These are phyloP conservation scores for Uropetala carovei DNA, from an alignment of 2,888 invertebrate species.

Conservation along the genomic window DNA sequence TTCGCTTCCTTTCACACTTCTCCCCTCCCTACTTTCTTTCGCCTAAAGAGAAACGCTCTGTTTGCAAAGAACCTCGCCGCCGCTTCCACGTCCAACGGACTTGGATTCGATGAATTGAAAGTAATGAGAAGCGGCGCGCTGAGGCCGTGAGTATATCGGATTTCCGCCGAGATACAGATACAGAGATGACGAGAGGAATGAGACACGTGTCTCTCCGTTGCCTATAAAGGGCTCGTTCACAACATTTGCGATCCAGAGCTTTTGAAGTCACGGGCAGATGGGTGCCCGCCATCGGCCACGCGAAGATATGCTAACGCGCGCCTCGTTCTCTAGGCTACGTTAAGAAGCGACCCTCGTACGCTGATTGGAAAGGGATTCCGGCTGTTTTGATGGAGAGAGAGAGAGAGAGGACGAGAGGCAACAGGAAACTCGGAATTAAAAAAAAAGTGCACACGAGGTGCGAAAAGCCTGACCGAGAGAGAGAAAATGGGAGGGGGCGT, in stretches of 20 bases:
- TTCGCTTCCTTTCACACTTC: too few relatives aligned
- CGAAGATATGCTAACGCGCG: neutral
- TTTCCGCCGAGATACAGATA: neutral
- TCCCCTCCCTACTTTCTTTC: too few relatives aligned
- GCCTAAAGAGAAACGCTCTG: too few relatives aligned
- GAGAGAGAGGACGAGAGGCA: neutral
- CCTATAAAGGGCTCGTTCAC: neutral
- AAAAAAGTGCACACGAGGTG: neutral
- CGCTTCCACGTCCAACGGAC: neutral
- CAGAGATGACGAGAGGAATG: neutral
- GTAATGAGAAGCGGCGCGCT: neutral
- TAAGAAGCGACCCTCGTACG: neutral
- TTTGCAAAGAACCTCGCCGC: neutral
- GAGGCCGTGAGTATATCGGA: neutral
- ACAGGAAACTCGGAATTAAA: neutral
- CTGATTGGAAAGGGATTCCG: conserved; percentile 2
- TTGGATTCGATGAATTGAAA: neutral
- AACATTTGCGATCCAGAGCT: neutral
- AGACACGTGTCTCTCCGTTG: neutral
- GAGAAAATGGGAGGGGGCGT: too few relatives aligned
- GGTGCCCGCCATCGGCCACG: neutral
- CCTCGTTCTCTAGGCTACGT: neutral
- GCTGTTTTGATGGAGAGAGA: too few relatives aligned
- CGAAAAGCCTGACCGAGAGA: neutral
- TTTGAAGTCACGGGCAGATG: neutral